Base-by-base conservation (phyloP, 2,113 vertebrate genomes). In the Trichechus manatus region DNA sequence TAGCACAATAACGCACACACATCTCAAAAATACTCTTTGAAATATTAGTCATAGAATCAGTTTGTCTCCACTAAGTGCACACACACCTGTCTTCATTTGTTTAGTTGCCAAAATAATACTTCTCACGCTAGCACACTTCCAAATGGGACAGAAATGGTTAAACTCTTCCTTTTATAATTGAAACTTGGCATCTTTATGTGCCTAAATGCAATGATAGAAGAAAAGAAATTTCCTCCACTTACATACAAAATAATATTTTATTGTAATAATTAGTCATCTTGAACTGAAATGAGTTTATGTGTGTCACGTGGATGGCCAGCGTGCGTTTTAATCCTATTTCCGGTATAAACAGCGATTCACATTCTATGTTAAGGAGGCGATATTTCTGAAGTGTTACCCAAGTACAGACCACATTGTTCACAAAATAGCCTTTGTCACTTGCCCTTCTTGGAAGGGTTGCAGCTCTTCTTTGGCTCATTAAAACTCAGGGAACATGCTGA, bases 391-490 rank as follows among this genome's bases (percentile, higher is more conserved):
- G 63, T n/a, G 66, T 27, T 87, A 53, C 29, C 53, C 74, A 96
- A 95, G 27, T 53, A 72, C n/a, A 87, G 64, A 79, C 42, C 50
- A 84, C 59, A 39, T 70, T 92, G 80, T 59, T 97, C 95, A 91
- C 59, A 70, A 1, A 33, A 86, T 75, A 94, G 78, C 78, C 61
- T 93, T 53, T 96, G 22, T 64, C 31, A 80, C 44, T 53, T 70
- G 63, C 1, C 84, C 85, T 96, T 97, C 80, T 85, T 96, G 86
- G 84, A 91, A 61, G 87, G 77, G 96, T 96, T 92, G 66, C 20
- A 95, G 25, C 15, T 94, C 74, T 90, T 94, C 36, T 86, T 96
- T 96, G 97, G 14, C 85, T 98, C 96, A 96, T 87, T 98, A 97
- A 97, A 97, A 78, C 82, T 56, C 75, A 66, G 93, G 20, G 79